Conservation (phyloP, 2,888 invertebrate species). For the Diarsia mendica region DNA sequence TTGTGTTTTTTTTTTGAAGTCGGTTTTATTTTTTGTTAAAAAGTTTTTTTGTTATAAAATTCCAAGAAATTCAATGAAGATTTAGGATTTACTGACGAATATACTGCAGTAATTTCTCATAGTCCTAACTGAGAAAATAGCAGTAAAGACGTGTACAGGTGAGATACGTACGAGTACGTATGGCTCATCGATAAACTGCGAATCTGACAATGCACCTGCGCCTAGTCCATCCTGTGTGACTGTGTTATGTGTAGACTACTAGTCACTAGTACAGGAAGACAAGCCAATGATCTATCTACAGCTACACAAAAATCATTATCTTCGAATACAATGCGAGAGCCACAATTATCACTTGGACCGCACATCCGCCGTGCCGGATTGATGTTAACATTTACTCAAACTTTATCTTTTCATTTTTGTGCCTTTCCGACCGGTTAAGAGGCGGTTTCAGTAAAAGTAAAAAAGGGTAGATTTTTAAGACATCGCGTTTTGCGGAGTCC, state of each 20-base stretch:
- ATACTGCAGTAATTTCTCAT: conserved; percentile 10
- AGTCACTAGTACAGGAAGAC: conserved; percentile 18
- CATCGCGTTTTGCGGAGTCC: conserved; percentile 77
- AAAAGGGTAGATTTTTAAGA: conserved; percentile 77
- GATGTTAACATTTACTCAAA: conserved; percentile 73
- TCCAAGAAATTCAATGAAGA: not conserved
- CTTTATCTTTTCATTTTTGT: conserved; percentile 75
- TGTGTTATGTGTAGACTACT: not conserved
- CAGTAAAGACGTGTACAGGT: conserved; percentile 5
- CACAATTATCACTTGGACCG: conserved; percentile 59
- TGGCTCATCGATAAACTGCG: conserved; percentile 24
- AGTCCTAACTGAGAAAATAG: conserved; percentile 7
- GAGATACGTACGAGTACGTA: conserved; percentile 6
- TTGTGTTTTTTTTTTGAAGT: too few relatives aligned
- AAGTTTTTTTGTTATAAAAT: not conserved
- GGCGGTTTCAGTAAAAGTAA: conserved; percentile 77
- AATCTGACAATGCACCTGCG: conserved; percentile 33
- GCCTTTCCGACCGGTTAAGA: conserved; percentile 78
- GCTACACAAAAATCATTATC: conserved; percentile 4
- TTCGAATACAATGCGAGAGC: conserved; percentile 13
- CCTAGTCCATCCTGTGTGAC: conserved; percentile 29
- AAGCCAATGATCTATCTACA: conserved; percentile 12
- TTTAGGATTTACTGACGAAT: not conserved
- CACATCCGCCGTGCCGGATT: conserved; percentile 58
- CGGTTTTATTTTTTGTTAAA: too few relatives aligned